A percentile compares a stretch with the other conserved stretches of the same genome.
Evolutionary conservation across 1,140 invertebrate species (phyloP).

Genomic region (Megalonaias nervosa): DNA sequence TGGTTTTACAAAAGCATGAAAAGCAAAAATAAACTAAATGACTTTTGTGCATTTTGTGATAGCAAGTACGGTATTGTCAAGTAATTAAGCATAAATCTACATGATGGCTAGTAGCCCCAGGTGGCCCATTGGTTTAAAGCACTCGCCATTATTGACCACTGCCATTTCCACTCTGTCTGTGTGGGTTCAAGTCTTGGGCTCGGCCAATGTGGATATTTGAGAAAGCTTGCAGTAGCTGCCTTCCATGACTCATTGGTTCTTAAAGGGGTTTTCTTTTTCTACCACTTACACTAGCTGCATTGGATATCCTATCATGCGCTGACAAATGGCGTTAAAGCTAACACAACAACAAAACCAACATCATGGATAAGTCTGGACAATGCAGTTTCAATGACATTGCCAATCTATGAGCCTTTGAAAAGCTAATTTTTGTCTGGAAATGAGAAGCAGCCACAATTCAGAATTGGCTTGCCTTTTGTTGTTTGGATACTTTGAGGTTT

Average conservation of each 20-base stretch:
- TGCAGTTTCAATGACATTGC: not conserved
- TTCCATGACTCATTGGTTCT: no score
- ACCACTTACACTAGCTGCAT: no score
- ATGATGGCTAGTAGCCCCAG: not conserved
- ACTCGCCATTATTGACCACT: no score
- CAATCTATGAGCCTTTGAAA: slow-evolving; percentile 7
- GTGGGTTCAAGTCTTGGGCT: no score
- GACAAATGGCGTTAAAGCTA: no score
- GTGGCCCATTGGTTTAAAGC: no score
- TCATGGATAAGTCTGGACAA: not conserved
- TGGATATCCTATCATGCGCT: no score
- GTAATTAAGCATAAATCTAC: slow-evolving; percentile 1
- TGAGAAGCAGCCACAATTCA: slow-evolving; percentile 5
- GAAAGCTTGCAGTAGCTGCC: no score
- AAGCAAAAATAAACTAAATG: slow-evolving; percentile 12
- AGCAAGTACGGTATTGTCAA: not conserved
- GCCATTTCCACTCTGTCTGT: no score
- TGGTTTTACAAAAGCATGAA: slow-evolving; percentile 27
- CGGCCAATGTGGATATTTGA: no score
- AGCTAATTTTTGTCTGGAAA: not conserved
- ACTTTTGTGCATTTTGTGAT: slow-evolving; percentile 19
- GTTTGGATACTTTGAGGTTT: not conserved
- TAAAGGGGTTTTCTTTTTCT: no score
- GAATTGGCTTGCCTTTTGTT: not conserved
- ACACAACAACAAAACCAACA: not conserved